These are phyloP conservation scores for Artemia sp. DNA, from an alignment of 2,888 invertebrate species.

Conservation along the genomic window DNA sequence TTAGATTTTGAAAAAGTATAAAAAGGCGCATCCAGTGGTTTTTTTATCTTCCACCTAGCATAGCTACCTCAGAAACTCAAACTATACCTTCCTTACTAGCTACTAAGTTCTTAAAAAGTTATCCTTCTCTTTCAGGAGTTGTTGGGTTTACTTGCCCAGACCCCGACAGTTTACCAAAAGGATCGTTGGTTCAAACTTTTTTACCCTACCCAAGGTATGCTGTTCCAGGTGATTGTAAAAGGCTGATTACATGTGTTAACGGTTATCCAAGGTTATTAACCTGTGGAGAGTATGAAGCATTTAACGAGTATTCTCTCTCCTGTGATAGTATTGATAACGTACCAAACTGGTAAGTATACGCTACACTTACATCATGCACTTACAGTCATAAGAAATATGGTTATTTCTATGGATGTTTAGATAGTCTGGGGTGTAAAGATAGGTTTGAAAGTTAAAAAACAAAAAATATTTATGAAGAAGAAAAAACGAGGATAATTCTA, in stretches of 20 bases:
- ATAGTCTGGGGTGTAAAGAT: no score
- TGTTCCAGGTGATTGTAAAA: constrained; percentile 67
- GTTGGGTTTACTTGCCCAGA: constrained; percentile 81
- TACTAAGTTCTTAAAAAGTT: background rate
- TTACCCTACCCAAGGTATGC: constrained; percentile 83
- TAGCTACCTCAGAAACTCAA: background rate
- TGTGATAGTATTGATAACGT: constrained; percentile 53
- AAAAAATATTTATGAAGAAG: no score
- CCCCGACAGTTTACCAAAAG: constrained; percentile 48
- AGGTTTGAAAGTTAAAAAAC: no score
- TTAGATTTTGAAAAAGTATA: background rate
- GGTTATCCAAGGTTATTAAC: constrained; percentile 69
- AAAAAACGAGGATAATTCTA: no score
- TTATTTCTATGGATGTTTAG: no score
- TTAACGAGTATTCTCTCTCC: constrained; percentile 62
- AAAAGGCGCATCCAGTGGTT: background rate
- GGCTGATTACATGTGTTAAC: constrained; percentile 76
- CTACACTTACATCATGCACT: no score
- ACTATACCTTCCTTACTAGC: no score
- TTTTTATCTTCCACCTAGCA: background rate
- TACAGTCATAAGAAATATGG: no score
- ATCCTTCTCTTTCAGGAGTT: constrained; percentile 44
- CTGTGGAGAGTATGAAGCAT: constrained; percentile 70
- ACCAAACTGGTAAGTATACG: constrained; percentile 27
- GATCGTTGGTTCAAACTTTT: constrained; percentile 65